Evolutionary conservation across 2,888 invertebrate species (phyloP), one percentile per base, ranked within the genome.

Genomic region (Parthenolecanium corni): DNA sequence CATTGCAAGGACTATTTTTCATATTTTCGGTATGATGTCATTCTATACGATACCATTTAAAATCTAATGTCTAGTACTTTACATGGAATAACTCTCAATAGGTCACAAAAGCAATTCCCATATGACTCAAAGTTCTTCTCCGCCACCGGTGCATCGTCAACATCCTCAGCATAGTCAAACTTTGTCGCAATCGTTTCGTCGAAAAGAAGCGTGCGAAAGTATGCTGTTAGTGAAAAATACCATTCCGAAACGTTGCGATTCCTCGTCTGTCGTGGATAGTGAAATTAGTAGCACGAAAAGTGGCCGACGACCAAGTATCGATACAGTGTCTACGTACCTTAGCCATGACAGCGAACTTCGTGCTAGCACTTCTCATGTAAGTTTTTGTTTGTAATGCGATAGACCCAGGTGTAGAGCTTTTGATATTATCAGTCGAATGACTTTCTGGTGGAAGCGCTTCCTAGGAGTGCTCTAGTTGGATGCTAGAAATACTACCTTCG

Each of bases 271-370:
- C 38, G 18, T 66, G 9, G 66, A 66, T 73, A 78, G 79, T 0
- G 85, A 84, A 72, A 80, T 83, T 64, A 82, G 83, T 70, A 85
- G 86, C 71, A 82, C 85, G 53, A 83, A 85, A 70, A 86, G 85
- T 57, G 84, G 84, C 49, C 77, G 89, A 14, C 76, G 89, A 20
- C 89, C 89, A 64, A 89, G 89, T 72, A 83, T 89, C 46, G 90
- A 90, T 73, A 90, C 90, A 12, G 87, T 90, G 31, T 89, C 89
- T 64, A 90, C 90, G 0, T 90, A 90, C 77, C 79, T 90, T 69
- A 89, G 89, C 72, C 89, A 85, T 68, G 89, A 88, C 74, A 88
- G 86, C 76, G 82, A 84, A 72, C 66, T 69, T 46, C 67, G 69
- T 44, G 67, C 68, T 25, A 36, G 47, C 14, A 49, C 58, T 12